Evolutionary conservation across 1,140 invertebrate species (phyloP).

Genomic region (Tachypleus tridentatus): DNA sequence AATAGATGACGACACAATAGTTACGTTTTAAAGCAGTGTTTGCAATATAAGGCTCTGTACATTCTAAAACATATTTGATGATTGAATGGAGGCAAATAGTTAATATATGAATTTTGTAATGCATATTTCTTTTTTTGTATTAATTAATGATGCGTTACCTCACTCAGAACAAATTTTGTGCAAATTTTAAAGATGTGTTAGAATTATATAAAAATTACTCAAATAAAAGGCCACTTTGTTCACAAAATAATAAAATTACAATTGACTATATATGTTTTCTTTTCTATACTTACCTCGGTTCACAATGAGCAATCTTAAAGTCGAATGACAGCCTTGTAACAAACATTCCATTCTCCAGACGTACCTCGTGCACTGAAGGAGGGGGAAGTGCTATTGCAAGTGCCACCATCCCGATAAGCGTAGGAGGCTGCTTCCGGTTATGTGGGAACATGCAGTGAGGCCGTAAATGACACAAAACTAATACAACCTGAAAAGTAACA

Average conservation of each 20-base stretch:
- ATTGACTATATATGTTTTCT: neutral
- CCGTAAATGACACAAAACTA: slow-evolving; percentile 75
- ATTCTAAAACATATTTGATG: too few relatives aligned
- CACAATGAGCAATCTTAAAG: slow-evolving; percentile 90
- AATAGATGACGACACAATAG: too few relatives aligned
- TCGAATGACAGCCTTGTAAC: slow-evolving; percentile 91
- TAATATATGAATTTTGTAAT: too few relatives aligned
- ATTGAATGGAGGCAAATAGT: too few relatives aligned
- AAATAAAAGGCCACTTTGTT: neutral
- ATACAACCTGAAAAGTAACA: slow-evolving; percentile 57
- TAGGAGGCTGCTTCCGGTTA: slow-evolving; percentile 49
- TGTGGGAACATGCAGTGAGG: slow-evolving; percentile 85
- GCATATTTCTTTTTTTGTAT: too few relatives aligned
- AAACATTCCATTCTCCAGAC: slow-evolving; percentile 92
- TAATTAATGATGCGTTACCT: too few relatives aligned
- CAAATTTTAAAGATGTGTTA: too few relatives aligned
- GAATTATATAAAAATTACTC: neutral
- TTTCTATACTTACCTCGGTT: slow-evolving; percentile 62
- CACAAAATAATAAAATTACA: neutral
- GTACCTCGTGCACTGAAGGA: slow-evolving; percentile 90
- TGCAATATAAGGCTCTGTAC: too few relatives aligned
- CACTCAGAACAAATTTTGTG: too few relatives aligned
- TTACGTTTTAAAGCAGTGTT: too few relatives aligned
- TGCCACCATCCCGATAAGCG: slow-evolving; percentile 71
- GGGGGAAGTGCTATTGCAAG: slow-evolving; percentile 89